Evolutionary conservation across 2,797 vertebrate genomes (phyloP), one percentile per base, ranked within the genome.

Genomic region (Aplochiton taeniatus): DNA sequence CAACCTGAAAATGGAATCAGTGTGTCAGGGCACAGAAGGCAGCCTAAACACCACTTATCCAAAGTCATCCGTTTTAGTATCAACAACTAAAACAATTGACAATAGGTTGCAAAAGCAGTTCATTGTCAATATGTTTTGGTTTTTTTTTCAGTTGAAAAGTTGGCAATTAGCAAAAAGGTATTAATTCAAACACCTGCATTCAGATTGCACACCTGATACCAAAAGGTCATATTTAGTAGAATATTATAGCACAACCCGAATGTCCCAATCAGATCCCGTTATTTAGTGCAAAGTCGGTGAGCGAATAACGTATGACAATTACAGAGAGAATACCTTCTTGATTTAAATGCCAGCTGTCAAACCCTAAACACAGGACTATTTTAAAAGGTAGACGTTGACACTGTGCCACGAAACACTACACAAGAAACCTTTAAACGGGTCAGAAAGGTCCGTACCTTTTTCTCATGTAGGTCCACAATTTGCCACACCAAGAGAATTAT

Each of bases 401-500:
- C 66, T 68, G 57, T 58, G 68, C 75, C 83, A 87, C 82, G 87
- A 70, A 78, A 86, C 69, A 72, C 17, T 70, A 85, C 78, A 86
- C 18, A 81, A 78, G 82, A 89, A 85, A 88, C 81, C 87, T 79
- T 76, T 88, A 75, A 89, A 87, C 82, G 82, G 86, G 87, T 89
- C 87, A 88, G 80, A 83, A 74, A 90, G 85, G 85, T 91, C 81
- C 94, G 78, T 97, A 99, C 97, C 97, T 99, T 96, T 92, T 95
- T 95, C 90, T 96, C 95, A 90, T 78, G 95, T 72, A 96, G 96
- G 83, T 99, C 96, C 94, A 98, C 95, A 93, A 96, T 96, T 96
- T 99, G 97, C 96, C 97, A 99, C 91, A 98, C 96, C 91, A 99
- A 94, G 89, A 99, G 97, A 93, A 99, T 96, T 94, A 98, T 93